Conservation (phyloP, 2,888 invertebrate genomes). For the Tetanocera ferruginea region DNA sequence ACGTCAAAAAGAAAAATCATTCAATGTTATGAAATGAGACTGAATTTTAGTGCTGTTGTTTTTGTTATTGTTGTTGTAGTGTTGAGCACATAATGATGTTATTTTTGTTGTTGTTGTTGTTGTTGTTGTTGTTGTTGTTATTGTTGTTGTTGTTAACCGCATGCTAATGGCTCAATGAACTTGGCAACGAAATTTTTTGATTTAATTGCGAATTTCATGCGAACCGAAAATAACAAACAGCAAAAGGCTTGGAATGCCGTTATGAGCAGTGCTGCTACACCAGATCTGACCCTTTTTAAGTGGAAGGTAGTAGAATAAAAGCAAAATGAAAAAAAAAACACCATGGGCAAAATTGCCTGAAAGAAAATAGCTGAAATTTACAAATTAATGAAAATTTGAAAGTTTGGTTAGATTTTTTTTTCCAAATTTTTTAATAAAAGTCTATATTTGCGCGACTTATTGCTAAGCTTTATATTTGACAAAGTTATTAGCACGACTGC, state of each 20-base stretch:
- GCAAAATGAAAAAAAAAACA: background rate
- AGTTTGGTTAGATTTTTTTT: background rate
- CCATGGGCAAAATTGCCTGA: background rate
- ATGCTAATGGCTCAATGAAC: slow-evolving; percentile 50
- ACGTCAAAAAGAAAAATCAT: background rate
- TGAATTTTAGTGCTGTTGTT: background rate
- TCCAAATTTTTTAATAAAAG: background rate
- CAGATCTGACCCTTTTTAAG: background rate
- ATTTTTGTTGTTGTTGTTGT: slow-evolving; percentile 11
- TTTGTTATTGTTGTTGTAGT: slow-evolving; percentile 1
- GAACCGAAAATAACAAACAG: slow-evolving; percentile 33
- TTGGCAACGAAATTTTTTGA: slow-evolving; percentile 51
- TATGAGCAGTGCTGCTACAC: background rate
- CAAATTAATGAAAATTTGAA: slow-evolving; percentile 18
- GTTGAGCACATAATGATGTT: background rate
- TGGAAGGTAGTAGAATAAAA: background rate
- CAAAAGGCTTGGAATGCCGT: background rate
- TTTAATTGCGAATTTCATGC: slow-evolving; percentile 54
- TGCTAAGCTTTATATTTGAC: too few species aligned
- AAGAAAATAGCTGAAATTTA: background rate
- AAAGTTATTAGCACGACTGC: too few species aligned
- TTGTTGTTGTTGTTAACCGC: slow-evolving; percentile 9
- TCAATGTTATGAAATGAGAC: background rate
- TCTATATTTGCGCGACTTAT: too few species aligned
- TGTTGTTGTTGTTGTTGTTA: slow-evolving; percentile 4